Base-by-base conservation (phyloP, 2,797 vertebrate species). In the Phyllotis vaccarum region DNA sequence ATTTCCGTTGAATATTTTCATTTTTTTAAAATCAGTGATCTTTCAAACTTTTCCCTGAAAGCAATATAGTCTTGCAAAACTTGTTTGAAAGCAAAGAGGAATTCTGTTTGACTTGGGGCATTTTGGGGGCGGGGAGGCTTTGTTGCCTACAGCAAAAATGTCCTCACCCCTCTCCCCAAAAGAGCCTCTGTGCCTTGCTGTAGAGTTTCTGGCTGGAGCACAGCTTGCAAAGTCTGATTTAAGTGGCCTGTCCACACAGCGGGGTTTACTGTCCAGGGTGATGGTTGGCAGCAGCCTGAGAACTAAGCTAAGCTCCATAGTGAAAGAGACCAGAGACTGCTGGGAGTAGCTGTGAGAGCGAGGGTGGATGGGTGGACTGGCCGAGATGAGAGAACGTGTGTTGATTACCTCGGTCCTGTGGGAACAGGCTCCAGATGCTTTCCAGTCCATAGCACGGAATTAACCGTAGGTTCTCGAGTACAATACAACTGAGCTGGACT, bases 1-100 rank as follows among this genome's bases (percentile, higher is more conserved):
- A n/a, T 72, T 89, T 89, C 60, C 22, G 29, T 66, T 86, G 79
- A 58, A 89, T 92, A 86, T 78, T 96, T 92, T 92, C 56, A 46
- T 91, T 83, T 22, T 92, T 66, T 49, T 49, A 49, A 86, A 86
- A 56, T 79, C 8, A 43, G 70, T 88, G 76, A 52, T 62, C 56
- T 89, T 79, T 86, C 60, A 88, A 52, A 68, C 10, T 46, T 74
- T 90, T 87, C 46, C 17, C 68, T 93, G 14, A 60, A 89, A 91
- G 22, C 31, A 54, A 7, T 86, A 66, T 31, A 86, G 2, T 49
- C 31, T 64, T 82, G 49, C 31, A 90, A 14, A 90, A 74, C 43
- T 64, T 89, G 29, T 34, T 11, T 74, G 43, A 27, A 91, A 56
- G 49, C 49, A 64, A 78, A 95, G 60, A 88, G 94, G 34, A 46